Conservation (phyloP, 1,140 invertebrate genomes). For the Diploscapter pachys region DNA sequence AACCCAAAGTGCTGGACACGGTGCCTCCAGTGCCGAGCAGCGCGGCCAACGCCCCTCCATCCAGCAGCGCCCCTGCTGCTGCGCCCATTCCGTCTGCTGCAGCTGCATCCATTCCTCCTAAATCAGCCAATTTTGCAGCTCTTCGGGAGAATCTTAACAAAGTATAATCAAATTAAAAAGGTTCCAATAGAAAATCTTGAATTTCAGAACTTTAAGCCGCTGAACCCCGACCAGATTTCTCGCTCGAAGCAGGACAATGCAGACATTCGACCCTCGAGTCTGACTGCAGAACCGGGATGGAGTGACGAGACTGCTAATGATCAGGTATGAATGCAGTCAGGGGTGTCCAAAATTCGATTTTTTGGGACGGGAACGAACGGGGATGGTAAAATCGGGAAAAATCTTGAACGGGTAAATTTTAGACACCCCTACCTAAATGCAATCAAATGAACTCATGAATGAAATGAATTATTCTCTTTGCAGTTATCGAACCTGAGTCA, state of each 20-base stretch:
- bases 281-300: too few relatives aligned
- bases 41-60: background rate
- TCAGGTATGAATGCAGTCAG: too few relatives aligned
- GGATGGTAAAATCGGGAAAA: too few relatives aligned
- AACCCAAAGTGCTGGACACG: constrained; percentile 8
- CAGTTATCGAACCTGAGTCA: constrained; percentile 4
- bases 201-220: too few relatives aligned
- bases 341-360: too few relatives aligned
- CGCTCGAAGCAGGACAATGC: too few relatives aligned
- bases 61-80: background rate
- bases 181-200: too few relatives aligned
- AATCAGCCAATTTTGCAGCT: constrained; percentile 16
- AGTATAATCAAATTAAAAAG: background rate
- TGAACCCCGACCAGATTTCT: too few relatives aligned
- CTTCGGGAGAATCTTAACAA: constrained; percentile 2
- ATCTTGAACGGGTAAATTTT: background rate
- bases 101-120: background rate
- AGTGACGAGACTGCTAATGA: too few relatives aligned
- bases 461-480: background rate
- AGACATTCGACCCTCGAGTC: too few relatives aligned
- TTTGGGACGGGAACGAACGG: too few relatives aligned
- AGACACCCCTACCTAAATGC: background rate
- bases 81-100: background rate
- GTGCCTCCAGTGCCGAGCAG: background rate
- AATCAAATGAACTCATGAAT: background rate